These are phyloP conservation scores for Rhabdornis inornatus DNA, from an alignment of 2,113 vertebrate genomes.

Conservation along the genomic window DNA sequence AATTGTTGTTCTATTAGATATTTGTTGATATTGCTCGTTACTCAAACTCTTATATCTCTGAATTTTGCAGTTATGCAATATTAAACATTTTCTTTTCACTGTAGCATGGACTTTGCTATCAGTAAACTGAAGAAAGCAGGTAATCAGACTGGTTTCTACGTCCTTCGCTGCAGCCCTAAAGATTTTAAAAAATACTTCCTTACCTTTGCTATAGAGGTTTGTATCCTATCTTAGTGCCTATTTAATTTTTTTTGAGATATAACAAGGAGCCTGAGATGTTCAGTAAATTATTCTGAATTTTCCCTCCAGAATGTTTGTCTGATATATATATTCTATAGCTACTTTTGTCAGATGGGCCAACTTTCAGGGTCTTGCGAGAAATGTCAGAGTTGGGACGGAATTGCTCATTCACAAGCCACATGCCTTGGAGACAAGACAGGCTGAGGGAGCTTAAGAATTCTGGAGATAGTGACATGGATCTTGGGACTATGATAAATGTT, in stretches of 20 bases:
- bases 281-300: not conserved
- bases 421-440: not conserved
- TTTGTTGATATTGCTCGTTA: not conserved
- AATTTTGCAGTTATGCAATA: not conserved
- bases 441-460: not conserved
- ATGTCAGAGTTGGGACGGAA: not conserved
- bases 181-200: conserved; percentile 95
- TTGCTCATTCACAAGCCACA: not conserved
- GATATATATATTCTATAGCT: not conserved
- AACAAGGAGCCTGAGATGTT: not conserved
- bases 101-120: conserved; percentile 92
- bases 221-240: conserved; percentile 41
- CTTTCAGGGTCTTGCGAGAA: not conserved
- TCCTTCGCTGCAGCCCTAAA: conserved; percentile 93
- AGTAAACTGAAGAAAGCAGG: conserved; percentile 86
- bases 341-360: not conserved
- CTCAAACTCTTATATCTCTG: not conserved
- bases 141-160: conserved; percentile 88
- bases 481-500: not conserved
- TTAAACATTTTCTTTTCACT: conserved; percentile 31
- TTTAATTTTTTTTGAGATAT: not conserved
- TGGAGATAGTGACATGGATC: not conserved
- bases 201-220: conserved; percentile 93
- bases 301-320: not conserved
- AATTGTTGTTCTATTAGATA: not conserved